Evolutionary conservation across 2,797 vertebrate genomes (phyloP), one percentile per base, ranked within the genome.

Genomic region (Myotis planiceps): DNA sequence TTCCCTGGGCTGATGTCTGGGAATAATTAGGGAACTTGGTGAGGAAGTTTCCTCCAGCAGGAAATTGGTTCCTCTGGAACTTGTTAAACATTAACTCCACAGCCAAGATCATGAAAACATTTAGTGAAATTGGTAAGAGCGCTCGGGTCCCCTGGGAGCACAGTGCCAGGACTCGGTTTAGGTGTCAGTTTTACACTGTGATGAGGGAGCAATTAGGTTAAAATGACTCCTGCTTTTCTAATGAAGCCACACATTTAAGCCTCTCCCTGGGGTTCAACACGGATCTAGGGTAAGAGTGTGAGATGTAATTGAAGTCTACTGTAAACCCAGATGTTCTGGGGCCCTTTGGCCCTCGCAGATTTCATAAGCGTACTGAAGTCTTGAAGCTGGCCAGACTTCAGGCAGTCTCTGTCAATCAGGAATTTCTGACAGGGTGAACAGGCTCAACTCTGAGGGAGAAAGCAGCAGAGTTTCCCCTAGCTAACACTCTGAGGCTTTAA

Each of bases 41-140:
- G 87, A 87, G 84, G 49, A 97, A 96, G 94, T 97, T 98, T 96
- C 63, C 58, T 82, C 29, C 47, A 23, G 71, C 68, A 94, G 89
- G 93, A 97, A 97, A 98, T 97, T 98, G 94, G 97, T 97, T 97
- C 93, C 97, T 95, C 32, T 97, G 97, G 97, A 97, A 81, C 94
- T 97, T 90, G 78, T 98, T 97, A 97, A 83, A 78, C 49, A 42
- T 80, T 65, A 82, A 82, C 78, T 85, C 34, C 32, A 75, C 32
- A 89, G 63, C 25, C 45, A 93, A 85, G 74, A 88, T 81, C n/a
- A 78, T 60, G 93, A 96, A 96, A 97, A 94, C 80, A 85, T 80
- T 96, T 88, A 89, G 60, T 85, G 92, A 96, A 97, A 96, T 96
- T 88, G 91, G 92, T 32, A 65, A 85, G 29, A 45, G 65, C 4